Evolutionary conservation across 92 coral and sea anemone genomes (phyloP).

Genomic region (Montipora capitata): DNA sequence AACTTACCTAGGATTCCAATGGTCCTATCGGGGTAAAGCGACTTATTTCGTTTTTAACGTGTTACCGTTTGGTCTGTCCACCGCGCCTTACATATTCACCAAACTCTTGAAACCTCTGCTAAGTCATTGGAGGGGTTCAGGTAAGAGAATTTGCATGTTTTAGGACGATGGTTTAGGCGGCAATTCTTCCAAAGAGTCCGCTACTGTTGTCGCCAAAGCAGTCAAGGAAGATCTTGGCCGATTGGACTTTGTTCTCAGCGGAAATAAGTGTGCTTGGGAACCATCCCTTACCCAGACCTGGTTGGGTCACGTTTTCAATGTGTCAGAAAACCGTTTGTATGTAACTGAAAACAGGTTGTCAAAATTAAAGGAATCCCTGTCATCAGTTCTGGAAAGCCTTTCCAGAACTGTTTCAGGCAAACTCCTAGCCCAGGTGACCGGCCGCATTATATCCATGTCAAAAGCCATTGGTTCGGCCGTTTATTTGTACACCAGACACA

Average conservation of each 20-base stretch:
- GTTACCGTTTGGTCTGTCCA: conserved; percentile 7
- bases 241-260: not conserved
- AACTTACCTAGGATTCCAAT: too few species aligned
- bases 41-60: conserved; percentile 1
- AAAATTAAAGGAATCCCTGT: conserved; percentile 41
- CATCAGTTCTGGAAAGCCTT: conserved; percentile 1
- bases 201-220: conserved; percentile 24
- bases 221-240: conserved; percentile 21
- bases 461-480: conserved; percentile 41
- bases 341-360: conserved; percentile 50
- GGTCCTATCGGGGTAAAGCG: not conserved
- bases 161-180: conserved; percentile 45
- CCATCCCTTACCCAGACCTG: conserved; percentile 18
- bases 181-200: conserved; percentile 20
- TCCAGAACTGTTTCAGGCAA: conserved; percentile 42
- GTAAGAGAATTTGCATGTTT: conserved; percentile 47
- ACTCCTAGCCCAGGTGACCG: conserved; percentile 61
- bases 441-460: conserved; percentile 71
- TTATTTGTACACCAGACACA: conserved; percentile 58
- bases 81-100: conserved; percentile 31
- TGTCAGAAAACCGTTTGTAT: conserved; percentile 44
- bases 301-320: conserved; percentile 65
- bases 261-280: not conserved
- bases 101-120: conserved; percentile 37
- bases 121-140: conserved; percentile 19